Evolutionary conservation across 2,888 invertebrate species (phyloP).

Genomic region (Lithophane ornitopus): DNA sequence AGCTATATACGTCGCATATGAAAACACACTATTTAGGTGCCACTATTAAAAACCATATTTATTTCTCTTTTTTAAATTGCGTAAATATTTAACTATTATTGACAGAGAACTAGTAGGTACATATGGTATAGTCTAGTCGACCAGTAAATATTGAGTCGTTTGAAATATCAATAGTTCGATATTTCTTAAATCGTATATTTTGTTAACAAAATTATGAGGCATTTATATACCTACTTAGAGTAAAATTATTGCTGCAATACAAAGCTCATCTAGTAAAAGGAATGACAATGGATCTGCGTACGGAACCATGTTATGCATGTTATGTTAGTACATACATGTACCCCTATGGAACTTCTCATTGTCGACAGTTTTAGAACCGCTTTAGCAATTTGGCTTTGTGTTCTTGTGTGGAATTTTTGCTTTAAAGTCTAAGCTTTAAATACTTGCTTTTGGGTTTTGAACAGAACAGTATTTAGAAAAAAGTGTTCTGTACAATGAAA

Average conservation of each 20-base stretch:
- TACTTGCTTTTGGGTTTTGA: conserved; percentile 43
- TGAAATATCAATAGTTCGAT: not conserved
- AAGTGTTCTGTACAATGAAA: conserved; percentile 33
- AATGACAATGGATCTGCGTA: conserved; percentile 21
- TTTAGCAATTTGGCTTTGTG: conserved; percentile 80
- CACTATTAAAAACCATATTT: not conserved
- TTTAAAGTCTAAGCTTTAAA: conserved; percentile 62
- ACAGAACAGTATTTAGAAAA: conserved; percentile 41
- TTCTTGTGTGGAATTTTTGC: conserved; percentile 76
- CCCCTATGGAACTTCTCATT: conserved; percentile 72
- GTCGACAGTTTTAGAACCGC: conserved; percentile 73
- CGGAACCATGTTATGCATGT: conserved; percentile 64
- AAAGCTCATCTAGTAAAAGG: conserved; percentile 40
- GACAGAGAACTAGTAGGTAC: not conserved
- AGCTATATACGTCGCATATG: not conserved
- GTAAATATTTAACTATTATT: not conserved
- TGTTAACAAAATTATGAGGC: not conserved
- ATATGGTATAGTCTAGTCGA: not conserved
- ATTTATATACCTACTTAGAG: not conserved
- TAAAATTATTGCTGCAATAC: not conserved
- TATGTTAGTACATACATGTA: conserved; percentile 68
- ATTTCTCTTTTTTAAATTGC: not conserved
- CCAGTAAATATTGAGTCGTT: not conserved
- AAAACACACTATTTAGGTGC: not conserved
- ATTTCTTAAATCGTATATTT: not conserved